Percentiles rank a stretch among this genome's conserved stretches.
These are phyloP conservation scores for Fundulus diaphanus DNA, from an alignment of 2,797 vertebrate species.

Conservation along the genomic window DNA sequence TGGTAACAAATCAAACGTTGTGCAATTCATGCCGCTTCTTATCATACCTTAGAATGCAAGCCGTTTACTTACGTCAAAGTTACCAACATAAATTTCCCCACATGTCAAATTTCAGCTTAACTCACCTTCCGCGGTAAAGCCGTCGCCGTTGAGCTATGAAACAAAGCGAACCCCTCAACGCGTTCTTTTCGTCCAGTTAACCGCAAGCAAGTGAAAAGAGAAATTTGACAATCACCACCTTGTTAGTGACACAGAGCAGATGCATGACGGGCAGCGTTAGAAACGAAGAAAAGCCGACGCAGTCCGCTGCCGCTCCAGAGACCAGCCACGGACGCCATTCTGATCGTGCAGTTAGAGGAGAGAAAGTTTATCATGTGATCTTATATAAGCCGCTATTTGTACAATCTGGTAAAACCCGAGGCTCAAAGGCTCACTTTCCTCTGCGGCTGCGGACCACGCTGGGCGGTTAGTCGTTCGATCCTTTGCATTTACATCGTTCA, in stretches of 20 bases:
- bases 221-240: conserved; percentile 61
- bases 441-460: too few relatives aligned
- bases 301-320: not conserved
- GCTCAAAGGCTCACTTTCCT: too few relatives aligned
- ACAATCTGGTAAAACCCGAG: too few relatives aligned
- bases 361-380: conserved; percentile 6
- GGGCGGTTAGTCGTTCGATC: too few relatives aligned
- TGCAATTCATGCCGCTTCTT: conserved; percentile 20
- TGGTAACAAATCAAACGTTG: not conserved
- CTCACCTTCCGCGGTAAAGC: conserved; percentile 72
- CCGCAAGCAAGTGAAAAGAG: conserved; percentile 63
- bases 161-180: conserved; percentile 55
- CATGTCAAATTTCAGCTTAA: conserved; percentile 36
- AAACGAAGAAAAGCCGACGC: not conserved
- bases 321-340: not conserved
- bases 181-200: conserved; percentile 77
- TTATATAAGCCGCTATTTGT: not conserved
- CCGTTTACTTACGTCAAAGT: conserved; percentile 26
- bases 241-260: not conserved
- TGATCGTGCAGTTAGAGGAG: conserved; percentile 16
- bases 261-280: not conserved
- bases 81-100: conserved; percentile 51
- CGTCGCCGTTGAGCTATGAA: conserved; percentile 49
- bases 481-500: too few relatives aligned
- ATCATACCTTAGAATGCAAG: conserved; percentile 36